Conservation (phyloP, 2,797 vertebrate species). For the Pipistrellus pipistrellus region DNA sequence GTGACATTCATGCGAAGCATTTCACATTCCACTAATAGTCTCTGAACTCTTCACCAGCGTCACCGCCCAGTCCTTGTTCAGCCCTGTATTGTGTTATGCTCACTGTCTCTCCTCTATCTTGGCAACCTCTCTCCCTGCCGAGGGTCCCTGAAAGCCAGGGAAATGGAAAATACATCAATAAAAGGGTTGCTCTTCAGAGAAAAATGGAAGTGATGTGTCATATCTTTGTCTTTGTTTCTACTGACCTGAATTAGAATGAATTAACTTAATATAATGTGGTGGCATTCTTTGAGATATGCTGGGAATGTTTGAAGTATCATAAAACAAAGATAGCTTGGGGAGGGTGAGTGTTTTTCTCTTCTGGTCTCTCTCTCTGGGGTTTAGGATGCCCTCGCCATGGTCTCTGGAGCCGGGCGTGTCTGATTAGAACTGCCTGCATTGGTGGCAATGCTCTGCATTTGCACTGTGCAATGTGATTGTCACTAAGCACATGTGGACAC, state of each 20-base stretch:
- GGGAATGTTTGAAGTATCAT: not conserved
- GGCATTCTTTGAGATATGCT: slow-evolving; percentile 12
- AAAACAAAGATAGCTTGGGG: not conserved
- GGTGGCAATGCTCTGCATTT: not conserved
- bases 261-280: slow-evolving; percentile 35
- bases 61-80: too few relatives aligned
- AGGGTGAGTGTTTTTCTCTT: not conserved
- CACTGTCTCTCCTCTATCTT: too few relatives aligned
- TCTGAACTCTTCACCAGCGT: not conserved
- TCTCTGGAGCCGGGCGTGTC: not conserved
- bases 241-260: slow-evolving; percentile 38
- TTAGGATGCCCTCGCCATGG: not conserved
- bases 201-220: not conserved
- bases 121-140: too few relatives aligned
- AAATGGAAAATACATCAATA: not conserved
- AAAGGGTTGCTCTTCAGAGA: not conserved
- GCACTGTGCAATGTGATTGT: not conserved
- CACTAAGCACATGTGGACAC: not conserved
- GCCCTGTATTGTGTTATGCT: too few relatives aligned
- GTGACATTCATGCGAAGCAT: not conserved
- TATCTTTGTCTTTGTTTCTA: not conserved
- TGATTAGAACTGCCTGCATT: not conserved
- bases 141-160: too few relatives aligned
- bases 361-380: not conserved
- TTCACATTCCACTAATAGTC: not conserved